These are phyloP conservation scores for Arvicanthis niloticus DNA, from an alignment of 2,113 vertebrate genomes.

Conservation along the genomic window DNA sequence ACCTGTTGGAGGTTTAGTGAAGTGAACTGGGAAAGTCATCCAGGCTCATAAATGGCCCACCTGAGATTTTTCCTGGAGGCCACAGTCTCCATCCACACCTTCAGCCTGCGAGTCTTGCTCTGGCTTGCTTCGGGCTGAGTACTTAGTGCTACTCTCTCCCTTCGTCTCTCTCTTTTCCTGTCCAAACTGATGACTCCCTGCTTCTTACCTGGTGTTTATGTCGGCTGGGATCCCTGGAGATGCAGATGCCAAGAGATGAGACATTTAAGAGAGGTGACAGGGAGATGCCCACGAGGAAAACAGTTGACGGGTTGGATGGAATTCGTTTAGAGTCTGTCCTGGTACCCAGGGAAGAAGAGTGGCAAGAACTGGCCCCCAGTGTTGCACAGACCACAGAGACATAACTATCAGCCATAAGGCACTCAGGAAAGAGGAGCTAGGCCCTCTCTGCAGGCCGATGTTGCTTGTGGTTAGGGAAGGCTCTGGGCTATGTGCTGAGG, in stretches of 20 bases:
- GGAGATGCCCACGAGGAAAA: neutral
- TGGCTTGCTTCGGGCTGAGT: neutral
- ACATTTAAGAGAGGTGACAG: neutral
- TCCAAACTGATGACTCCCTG: no score
- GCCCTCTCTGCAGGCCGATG: neutral
- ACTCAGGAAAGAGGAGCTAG: neutral
- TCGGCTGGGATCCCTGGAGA: neutral
- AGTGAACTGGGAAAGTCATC: neutral
- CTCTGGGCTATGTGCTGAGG: neutral
- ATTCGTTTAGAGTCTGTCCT: neutral
- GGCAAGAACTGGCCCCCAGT: neutral
- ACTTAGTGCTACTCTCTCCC: neutral
- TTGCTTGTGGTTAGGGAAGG: neutral
- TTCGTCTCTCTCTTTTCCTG: no score
- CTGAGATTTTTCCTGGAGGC: neutral
- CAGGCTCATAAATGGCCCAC: fast-evolving
- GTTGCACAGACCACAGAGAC: neutral
- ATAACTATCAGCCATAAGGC: neutral
- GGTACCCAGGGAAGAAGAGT: neutral
- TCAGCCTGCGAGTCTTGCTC: neutral
- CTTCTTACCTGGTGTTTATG: neutral
- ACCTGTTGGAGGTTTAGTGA: neutral
- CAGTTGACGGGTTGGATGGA: neutral
- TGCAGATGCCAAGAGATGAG: neutral
- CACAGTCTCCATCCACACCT: neutral